These are phyloP conservation scores for Otocyon megalotis DNA, from an alignment of 2,113 vertebrate species.

Conservation along the genomic window DNA sequence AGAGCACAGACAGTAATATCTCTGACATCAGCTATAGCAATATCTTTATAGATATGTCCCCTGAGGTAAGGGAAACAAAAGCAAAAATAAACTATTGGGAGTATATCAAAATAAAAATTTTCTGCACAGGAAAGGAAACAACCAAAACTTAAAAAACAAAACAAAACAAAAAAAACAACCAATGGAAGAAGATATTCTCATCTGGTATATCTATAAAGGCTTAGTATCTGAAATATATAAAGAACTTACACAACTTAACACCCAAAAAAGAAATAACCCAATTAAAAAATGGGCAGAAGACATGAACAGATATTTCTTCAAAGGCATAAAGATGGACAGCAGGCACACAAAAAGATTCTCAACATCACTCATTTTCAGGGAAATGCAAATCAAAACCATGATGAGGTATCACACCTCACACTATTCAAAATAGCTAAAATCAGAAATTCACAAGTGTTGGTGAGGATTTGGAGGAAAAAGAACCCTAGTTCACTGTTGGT, in stretches of 20 bases:
- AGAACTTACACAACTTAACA: background rate
- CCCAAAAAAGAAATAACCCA: background rate
- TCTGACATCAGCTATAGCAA: background rate
- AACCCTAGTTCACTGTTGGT: background rate
- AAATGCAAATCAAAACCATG: background rate
- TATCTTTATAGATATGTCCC: background rate
- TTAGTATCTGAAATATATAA: background rate
- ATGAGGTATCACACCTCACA: background rate
- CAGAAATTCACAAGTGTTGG: background rate
- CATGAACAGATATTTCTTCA: background rate
- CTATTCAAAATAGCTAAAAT: background rate
- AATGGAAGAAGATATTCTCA: background rate
- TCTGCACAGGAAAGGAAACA: background rate
- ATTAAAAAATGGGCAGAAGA: background rate
- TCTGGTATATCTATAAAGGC: background rate
- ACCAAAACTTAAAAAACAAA: background rate
- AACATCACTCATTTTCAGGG: background rate
- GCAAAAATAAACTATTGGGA: background rate
- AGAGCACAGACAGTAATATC: background rate
- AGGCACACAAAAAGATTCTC: background rate
- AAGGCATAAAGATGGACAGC: background rate
- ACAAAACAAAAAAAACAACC: background rate
- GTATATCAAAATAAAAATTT: background rate
- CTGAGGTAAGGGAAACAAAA: background rate
- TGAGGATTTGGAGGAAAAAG: background rate